Conservation (phyloP, 2,797 vertebrate genomes). For the Coccyzus lansbergi region DNA sequence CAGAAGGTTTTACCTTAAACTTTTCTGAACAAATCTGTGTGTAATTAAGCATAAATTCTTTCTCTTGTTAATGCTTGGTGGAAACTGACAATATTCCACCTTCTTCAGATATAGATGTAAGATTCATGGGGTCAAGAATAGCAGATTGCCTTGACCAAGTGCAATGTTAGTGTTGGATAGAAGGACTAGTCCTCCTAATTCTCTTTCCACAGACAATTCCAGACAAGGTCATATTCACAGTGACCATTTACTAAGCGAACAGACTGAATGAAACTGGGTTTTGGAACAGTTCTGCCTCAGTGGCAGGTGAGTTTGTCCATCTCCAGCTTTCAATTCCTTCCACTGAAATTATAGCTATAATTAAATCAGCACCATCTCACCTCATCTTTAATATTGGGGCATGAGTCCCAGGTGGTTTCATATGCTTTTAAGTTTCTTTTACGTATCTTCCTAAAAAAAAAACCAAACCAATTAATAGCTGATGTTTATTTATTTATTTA, state of each 20-base stretch:
- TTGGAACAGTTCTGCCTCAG: rapidly evolving
- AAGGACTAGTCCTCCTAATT: neutral
- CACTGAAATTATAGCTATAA: neutral
- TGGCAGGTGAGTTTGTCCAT: neutral
- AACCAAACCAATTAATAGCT: neutral
- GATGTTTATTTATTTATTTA: neutral
- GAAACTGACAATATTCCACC: neutral
- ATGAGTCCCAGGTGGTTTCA: neutral
- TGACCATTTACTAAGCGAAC: neutral
- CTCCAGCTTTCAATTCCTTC: neutral
- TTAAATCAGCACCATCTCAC: neutral
- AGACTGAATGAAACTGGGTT: neutral
- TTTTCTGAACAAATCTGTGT: neutral
- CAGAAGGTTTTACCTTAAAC: neutral
- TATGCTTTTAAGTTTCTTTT: neutral
- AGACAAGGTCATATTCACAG: neutral
- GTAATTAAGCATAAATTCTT: neutral
- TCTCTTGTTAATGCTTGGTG: neutral
- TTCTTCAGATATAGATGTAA: neutral
- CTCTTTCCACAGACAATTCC: neutral
- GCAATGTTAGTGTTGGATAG: neutral
- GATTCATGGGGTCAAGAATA: neutral
- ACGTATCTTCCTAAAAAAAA: neutral
- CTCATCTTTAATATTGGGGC: neutral
- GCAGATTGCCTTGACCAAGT: neutral